A percentile compares a stretch with the other conserved stretches of the same genome.
Evolutionary conservation across 2,113 vertebrate genomes (phyloP).

Genomic region (Phalacrocorax brasilianus): DNA sequence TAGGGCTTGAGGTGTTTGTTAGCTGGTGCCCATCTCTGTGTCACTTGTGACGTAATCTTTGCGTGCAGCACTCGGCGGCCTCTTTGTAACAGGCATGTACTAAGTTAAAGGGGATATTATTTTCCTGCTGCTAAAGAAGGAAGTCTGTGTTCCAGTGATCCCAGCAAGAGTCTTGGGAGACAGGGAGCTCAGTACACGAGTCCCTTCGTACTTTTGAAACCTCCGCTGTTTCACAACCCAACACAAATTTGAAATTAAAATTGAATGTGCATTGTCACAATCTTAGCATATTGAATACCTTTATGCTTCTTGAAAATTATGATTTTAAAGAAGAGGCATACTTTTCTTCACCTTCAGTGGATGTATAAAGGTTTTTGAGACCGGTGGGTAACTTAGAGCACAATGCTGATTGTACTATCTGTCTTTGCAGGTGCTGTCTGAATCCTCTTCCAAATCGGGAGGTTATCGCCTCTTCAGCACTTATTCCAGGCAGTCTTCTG

Average conservation of each 20-base stretch:
- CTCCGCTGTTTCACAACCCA: background rate
- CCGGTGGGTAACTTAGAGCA: background rate
- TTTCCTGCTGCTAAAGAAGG: background rate
- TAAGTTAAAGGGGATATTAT: background rate
- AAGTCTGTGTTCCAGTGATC: background rate
- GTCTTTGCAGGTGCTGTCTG: constrained; percentile 89
- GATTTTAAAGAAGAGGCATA: background rate
- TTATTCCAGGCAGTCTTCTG: constrained; percentile 89
- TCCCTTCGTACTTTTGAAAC: background rate
- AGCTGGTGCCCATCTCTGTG: background rate
- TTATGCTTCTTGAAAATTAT: background rate
- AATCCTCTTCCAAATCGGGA: constrained; percentile 88
- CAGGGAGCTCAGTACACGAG: background rate
- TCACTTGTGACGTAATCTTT: background rate
- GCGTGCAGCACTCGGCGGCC: background rate
- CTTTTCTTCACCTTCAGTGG: background rate
- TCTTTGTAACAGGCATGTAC: background rate
- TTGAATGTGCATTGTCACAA: background rate
- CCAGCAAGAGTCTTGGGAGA: background rate
- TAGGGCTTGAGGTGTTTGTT: background rate
- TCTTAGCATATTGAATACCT: background rate
- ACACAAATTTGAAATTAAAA: background rate
- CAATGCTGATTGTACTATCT: background rate
- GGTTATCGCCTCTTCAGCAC: constrained; percentile 94
- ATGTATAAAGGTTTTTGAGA: background rate